Evolutionary conservation across 1,140 invertebrate species (phyloP), one percentile per base, ranked within the genome.

Genomic region (Diabrotica undecimpunctata): DNA sequence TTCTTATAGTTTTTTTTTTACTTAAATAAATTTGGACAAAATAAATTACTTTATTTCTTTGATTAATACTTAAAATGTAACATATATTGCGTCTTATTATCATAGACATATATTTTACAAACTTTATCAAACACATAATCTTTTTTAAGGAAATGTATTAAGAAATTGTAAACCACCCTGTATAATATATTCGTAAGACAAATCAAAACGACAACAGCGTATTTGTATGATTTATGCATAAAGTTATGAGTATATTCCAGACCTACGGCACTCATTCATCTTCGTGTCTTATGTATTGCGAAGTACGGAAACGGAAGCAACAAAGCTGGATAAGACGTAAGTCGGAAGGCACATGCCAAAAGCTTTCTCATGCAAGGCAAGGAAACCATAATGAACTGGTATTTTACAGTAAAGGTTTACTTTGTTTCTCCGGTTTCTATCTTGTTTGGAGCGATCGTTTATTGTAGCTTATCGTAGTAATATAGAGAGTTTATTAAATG

Each of bases 191-290:
- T 57, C 37, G 55, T 11, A 9, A 10, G 55, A 57, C 37, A 37
- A 37, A 35, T 57, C 12, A 57, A 12, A 57, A 38, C 36, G 12
- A 57, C 37, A 57, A 3, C 41, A 46, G 41, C 8, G 8, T 35
- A 57, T 57, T 57, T 57, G n/a, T 25, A 10, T 37, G 37, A 57
- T 25, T 41, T 57, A 57, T 57, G 55, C 55, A 57, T 57, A 36
- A 57, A 57, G 25, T 57, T 57, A 57, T 57, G 55, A 57, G 37
- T 57, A 57, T n/a, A 7, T 57, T 57, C 55, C 6, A 38, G 55
- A 10, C 25, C 37, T 57, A 57, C 37, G 55, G 55, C 55, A 37
- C 10, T n/a, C 37, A 57, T 57, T 37, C 38, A 57, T 57, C 55
- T 57, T 57, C 12, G 55, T 38, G 55, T 57, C 55, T 37, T 57